A percentile compares a stretch with the other conserved stretches of the same genome.
These are phyloP conservation scores for Dynastes maya DNA, from an alignment of 2,888 invertebrate genomes.

Conservation along the genomic window DNA sequence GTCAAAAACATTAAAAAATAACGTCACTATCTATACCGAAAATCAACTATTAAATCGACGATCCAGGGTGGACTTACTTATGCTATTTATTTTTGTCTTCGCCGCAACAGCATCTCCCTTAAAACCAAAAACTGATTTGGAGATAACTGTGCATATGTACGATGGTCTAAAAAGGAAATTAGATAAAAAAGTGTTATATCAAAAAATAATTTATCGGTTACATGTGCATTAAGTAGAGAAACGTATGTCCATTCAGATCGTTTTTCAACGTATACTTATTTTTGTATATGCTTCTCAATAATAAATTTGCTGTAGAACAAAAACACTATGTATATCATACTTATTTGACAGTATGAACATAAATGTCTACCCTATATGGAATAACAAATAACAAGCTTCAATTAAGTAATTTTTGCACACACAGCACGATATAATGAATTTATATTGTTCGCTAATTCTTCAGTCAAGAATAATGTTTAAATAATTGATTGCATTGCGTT, in stretches of 20 bases:
- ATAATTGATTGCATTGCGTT: neutral
- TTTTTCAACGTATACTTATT: slow-evolving; percentile 13
- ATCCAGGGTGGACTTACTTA: too few relatives aligned
- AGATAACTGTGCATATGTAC: too few relatives aligned
- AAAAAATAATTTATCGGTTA: slow-evolving; percentile 15
- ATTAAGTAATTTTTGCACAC: slow-evolving; percentile 10
- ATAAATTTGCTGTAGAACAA: slow-evolving; percentile 11
- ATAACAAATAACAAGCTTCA: slow-evolving; percentile 15
- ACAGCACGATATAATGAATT: slow-evolving; percentile 4
- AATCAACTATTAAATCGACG: too few relatives aligned
- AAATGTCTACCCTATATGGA: slow-evolving; percentile 8
- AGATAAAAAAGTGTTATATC: neutral
- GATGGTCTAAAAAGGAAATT: neutral
- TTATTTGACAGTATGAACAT: slow-evolving; percentile 12
- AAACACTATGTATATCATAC: neutral
- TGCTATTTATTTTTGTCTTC: too few relatives aligned
- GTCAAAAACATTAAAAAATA: too few relatives aligned
- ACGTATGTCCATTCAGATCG: slow-evolving; percentile 5
- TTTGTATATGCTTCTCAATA: slow-evolving; percentile 5
- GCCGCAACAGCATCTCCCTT: neutral
- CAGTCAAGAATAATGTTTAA: slow-evolving; percentile 5
- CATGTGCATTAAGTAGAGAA: neutral
- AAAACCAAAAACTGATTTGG: neutral
- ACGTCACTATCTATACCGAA: too few relatives aligned
- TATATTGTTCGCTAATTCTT: slow-evolving; percentile 8